Percentiles rank a stretch among this genome's conserved stretches.
Conservation (phyloP, 2,113 vertebrate genomes). For the Platichthys flesus region DNA sequence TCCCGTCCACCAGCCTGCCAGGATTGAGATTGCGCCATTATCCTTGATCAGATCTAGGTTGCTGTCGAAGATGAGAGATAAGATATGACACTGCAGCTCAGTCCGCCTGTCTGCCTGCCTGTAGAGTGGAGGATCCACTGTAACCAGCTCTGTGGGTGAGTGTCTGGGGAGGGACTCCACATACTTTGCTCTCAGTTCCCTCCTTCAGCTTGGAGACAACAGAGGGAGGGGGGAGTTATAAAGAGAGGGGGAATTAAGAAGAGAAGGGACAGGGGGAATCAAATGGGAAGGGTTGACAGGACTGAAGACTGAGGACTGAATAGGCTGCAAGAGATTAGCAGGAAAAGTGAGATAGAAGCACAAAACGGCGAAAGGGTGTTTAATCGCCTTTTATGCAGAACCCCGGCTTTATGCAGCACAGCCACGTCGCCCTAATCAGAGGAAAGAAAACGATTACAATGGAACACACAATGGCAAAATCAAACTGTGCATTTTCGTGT, state of each 20-base stretch:
- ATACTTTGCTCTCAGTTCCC: constrained; percentile 62
- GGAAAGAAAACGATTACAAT: background rate
- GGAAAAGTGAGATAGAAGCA: background rate
- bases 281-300: background rate
- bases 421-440: background rate
- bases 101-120: constrained; percentile 22
- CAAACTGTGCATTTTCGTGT: background rate
- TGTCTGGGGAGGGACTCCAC: constrained; percentile 61
- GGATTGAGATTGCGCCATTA: constrained; percentile 1
- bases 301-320: constrained; percentile 8
- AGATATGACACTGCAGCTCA: constrained; percentile 32
- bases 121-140: constrained; percentile 23
- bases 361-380: background rate
- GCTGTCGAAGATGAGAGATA: constrained; percentile 34
- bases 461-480: background rate
- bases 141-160: constrained; percentile 34
- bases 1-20: constrained; percentile 12
- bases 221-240: constrained; percentile 20
- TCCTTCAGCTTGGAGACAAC: constrained; percentile 52
- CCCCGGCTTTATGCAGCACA: background rate
- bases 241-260: constrained; percentile 24
- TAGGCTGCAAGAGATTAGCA: background rate
- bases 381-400: background rate
- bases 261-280: constrained; percentile 10
- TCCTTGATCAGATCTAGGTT: constrained; percentile 44